These are phyloP conservation scores for Chaetodon auriga DNA, from an alignment of 2,113 vertebrate species.

Conservation along the genomic window DNA sequence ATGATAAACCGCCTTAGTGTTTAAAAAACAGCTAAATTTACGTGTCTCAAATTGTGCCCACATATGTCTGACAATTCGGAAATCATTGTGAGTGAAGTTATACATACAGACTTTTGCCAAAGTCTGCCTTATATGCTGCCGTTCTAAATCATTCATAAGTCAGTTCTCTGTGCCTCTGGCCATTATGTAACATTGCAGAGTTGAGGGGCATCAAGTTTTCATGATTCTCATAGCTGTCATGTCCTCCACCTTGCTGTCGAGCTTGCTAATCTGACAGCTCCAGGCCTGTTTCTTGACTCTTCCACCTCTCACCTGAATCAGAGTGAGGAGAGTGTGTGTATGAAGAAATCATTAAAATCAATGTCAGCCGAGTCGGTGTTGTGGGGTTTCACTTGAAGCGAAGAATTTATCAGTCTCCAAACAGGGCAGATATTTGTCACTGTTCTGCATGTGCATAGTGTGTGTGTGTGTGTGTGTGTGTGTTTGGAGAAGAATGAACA, in stretches of 20 bases:
- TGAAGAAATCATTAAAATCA: constrained; percentile 26
- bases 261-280: constrained; percentile 50
- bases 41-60: constrained; percentile 7
- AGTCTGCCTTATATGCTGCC: constrained; percentile 25
- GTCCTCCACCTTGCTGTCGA: constrained; percentile 4
- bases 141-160: constrained; percentile 52
- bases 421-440: constrained; percentile 8
- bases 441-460: not conserved
- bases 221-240: constrained; percentile 10
- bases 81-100: constrained; percentile 17
- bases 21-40: constrained; percentile 34
- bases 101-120: constrained; percentile 23
- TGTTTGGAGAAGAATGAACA: constrained; percentile 10
- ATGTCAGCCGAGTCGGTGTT: not conserved
- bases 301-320: not conserved
- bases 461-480: constrained; percentile 20
- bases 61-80: constrained; percentile 27
- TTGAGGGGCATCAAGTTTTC: constrained; percentile 26
- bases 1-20: constrained; percentile 7
- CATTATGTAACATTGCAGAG: constrained; percentile 36
- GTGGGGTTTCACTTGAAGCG: not conserved
- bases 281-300: constrained; percentile 6
- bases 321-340: not conserved
- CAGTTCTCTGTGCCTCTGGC: constrained; percentile 3
- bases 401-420: constrained; percentile 19